A percentile compares a stretch with the other conserved stretches of the same genome.
Evolutionary conservation across 2,113 vertebrate genomes (phyloP).

Genomic region (Cephalopterus ornatus): DNA sequence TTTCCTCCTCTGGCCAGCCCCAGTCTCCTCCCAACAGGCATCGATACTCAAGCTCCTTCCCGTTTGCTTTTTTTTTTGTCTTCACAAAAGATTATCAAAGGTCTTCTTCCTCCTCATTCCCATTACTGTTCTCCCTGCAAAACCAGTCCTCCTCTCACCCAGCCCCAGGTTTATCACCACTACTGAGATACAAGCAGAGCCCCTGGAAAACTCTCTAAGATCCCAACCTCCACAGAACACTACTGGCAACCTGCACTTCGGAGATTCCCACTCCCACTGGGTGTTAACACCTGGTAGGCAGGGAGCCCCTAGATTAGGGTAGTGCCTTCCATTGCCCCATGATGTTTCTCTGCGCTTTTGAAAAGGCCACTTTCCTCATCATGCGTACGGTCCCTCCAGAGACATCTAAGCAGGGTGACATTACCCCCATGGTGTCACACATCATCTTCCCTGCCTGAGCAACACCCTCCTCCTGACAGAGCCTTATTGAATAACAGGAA

Average conservation of each 20-base stretch:
- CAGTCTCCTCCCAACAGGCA: neutral
- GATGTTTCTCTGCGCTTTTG: neutral
- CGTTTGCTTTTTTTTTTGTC: neutral
- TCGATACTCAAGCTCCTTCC: neutral
- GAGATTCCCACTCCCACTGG: neutral
- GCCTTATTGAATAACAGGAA: neutral
- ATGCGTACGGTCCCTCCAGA: neutral
- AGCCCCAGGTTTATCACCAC: neutral
- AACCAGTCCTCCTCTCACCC: neutral
- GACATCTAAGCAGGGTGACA: neutral
- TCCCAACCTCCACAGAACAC: neutral
- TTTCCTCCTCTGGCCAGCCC: neutral
- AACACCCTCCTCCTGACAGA: neutral
- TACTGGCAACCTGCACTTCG: neutral
- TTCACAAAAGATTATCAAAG: neutral
- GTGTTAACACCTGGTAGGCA: neutral
- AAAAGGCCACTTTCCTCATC: neutral
- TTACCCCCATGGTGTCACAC: rapidly evolving
- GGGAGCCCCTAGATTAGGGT: neutral
- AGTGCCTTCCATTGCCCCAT: neutral
- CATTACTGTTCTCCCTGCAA: neutral
- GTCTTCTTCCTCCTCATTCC: neutral
- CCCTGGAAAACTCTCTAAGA: neutral
- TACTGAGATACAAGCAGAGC: neutral
- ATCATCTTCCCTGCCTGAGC: neutral